Conservation (phyloP, 1,140 invertebrate genomes). For the Aporrectodea caliginosa region DNA sequence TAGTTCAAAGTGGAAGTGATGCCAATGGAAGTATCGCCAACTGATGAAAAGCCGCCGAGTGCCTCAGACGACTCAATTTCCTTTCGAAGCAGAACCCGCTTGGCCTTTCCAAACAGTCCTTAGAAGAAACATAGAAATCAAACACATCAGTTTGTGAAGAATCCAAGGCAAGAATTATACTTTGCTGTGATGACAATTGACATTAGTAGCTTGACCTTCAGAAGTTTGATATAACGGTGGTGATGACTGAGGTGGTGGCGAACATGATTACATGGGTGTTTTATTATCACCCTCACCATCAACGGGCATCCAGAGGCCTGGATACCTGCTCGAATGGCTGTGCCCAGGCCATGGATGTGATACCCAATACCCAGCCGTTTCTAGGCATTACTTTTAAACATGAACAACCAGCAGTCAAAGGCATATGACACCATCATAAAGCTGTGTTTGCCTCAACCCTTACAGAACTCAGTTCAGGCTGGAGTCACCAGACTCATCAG, state of each 20-base stretch:
- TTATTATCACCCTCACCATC: too few relatives aligned
- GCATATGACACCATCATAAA: too few relatives aligned
- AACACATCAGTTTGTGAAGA: neutral
- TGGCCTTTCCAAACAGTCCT: conserved; percentile 82
- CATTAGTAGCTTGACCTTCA: neutral
- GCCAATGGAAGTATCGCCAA: conserved; percentile 21
- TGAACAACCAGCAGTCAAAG: too few relatives aligned
- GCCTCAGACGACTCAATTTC: conserved; percentile 53
- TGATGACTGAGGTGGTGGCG: neutral
- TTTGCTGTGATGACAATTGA: conserved; percentile 10
- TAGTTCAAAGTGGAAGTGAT: conserved; percentile 12
- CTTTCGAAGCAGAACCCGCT: conserved; percentile 78
- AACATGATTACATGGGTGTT: neutral
- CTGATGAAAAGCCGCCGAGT: conserved; percentile 8
- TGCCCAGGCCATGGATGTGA: too few relatives aligned
- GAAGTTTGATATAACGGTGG: neutral
- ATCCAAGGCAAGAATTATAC: conserved; percentile 31
- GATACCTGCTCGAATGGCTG: too few relatives aligned
- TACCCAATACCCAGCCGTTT: too few relatives aligned
- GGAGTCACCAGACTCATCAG: too few relatives aligned
- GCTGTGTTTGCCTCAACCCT: too few relatives aligned
- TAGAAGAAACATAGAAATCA: conserved; percentile 41
- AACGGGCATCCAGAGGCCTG: too few relatives aligned
- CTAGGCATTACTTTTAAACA: too few relatives aligned
- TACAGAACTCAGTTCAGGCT: too few relatives aligned